These are phyloP conservation scores for Lycia hirtaria DNA, from an alignment of 2,888 invertebrate species.

Conservation along the genomic window DNA sequence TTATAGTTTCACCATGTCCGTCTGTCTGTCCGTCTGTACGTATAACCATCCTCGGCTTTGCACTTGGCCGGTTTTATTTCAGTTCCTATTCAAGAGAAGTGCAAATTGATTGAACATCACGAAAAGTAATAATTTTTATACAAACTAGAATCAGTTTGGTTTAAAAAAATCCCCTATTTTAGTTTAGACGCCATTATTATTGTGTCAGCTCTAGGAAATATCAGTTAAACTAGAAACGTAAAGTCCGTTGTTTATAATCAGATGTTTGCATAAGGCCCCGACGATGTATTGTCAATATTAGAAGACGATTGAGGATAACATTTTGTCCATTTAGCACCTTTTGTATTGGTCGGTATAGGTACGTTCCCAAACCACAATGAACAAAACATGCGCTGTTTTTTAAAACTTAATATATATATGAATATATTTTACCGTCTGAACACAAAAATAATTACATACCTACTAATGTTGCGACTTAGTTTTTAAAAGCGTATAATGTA, in stretches of 20 bases:
- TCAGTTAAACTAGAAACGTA: slow-evolving; percentile 3
- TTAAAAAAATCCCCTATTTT: neutral
- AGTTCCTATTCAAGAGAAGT: too few species aligned
- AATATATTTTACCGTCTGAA: too few species aligned
- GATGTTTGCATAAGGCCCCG: slow-evolving; percentile 13
- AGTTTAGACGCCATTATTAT: neutral
- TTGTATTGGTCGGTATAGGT: slow-evolving; percentile 1
- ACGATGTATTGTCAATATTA: slow-evolving; percentile 20
- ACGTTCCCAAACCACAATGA: neutral
- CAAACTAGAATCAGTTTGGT: neutral
- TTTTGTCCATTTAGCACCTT: slow-evolving; percentile 22
- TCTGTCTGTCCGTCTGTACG: too few species aligned
- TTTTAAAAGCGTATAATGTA: too few species aligned
- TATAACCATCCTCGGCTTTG: too few species aligned
- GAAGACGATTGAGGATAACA: slow-evolving; percentile 9
- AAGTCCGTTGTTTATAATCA: slow-evolving; percentile 23
- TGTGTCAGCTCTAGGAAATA: slow-evolving; percentile 2
- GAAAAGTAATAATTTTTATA: neutral
- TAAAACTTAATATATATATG: too few species aligned
- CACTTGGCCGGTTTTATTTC: too few species aligned
- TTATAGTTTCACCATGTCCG: too few species aligned
- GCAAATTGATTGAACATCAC: neutral
- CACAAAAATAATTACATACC: too few species aligned
- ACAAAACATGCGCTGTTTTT: neutral
- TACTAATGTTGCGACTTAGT: too few species aligned